phyloP scores from a whole-genome alignment of 2,888 invertebrate genomes.

The Dasypogon diadema region DNA sequence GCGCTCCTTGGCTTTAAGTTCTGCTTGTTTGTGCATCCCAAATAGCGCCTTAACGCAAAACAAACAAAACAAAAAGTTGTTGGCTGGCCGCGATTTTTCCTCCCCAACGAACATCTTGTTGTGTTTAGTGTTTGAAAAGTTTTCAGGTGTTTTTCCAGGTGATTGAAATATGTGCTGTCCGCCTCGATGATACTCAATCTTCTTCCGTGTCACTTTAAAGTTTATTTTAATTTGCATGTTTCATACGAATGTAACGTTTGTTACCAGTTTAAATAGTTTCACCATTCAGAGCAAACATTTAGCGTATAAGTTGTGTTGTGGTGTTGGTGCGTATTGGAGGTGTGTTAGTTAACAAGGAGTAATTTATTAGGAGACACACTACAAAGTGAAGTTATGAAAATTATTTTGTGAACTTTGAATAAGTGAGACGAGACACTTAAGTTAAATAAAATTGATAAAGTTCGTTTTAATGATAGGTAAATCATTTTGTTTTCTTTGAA shows the following conservation, averaged over 20 bases:
- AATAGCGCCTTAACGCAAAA: neutral
- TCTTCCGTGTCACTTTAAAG: neutral
- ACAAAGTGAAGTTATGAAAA: neutral
- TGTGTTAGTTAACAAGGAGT: too few species aligned
- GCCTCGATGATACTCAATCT: neutral
- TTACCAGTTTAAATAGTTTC: neutral
- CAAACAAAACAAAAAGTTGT: conserved; percentile 29
- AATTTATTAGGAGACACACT: too few species aligned
- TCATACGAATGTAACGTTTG: neutral
- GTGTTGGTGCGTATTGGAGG: too few species aligned
- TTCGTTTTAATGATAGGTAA: conserved; percentile 11
- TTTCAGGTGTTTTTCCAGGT: conserved; percentile 22
- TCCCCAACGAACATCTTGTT: neutral
- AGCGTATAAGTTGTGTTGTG: too few species aligned
- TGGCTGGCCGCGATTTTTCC: conserved; percentile 24
- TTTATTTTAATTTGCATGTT: conserved; percentile 5
- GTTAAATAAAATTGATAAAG: neutral
- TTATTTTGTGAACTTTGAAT: neutral
- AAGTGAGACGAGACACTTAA: conserved; percentile 1
- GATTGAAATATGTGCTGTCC: conserved; percentile 21
- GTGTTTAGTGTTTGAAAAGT: conserved; percentile 26
- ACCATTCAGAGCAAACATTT: too few species aligned
- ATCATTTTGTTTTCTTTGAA: neutral
- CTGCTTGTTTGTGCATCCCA: neutral
- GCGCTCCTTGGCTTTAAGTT: conserved; percentile 55